Evolutionary conservation across 2,113 vertebrate genomes (phyloP).

Genomic region (Thalassarche chlororhynchos): DNA sequence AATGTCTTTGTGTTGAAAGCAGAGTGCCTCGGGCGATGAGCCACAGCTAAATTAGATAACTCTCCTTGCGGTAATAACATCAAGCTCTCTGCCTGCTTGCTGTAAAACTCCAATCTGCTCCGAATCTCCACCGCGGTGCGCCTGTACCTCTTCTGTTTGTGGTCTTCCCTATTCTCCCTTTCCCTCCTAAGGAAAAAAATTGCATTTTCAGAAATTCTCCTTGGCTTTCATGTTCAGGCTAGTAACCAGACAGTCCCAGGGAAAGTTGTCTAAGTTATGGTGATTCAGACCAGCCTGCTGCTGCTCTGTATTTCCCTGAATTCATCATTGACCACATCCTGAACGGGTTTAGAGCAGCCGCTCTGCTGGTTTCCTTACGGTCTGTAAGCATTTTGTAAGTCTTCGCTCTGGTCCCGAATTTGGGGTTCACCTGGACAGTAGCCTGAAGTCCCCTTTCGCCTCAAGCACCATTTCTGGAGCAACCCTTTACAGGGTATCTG

Average conservation of each 20-base stretch:
- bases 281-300: neutral
- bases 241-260: neutral
- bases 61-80: neutral
- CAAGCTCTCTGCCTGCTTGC: neutral
- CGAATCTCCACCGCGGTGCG: rapidly evolving
- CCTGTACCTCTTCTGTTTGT: neutral
- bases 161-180: neutral
- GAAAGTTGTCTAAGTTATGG: neutral
- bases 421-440: neutral
- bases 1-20: neutral
- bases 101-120: neutral
- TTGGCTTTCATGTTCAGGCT: neutral
- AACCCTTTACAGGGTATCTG: rapidly evolving
- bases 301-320: neutral
- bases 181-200: neutral
- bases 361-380: neutral
- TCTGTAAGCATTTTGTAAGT: neutral
- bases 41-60: neutral
- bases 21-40: neutral
- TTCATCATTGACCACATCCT: rapidly evolving
- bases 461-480: neutral
- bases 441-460: neutral
- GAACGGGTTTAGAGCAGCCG: rapidly evolving
- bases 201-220: neutral
- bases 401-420: neutral